Evolutionary conservation across 2,113 vertebrate species (phyloP), one percentile per base, ranked within the genome.

Genomic region (Gambusia holbrooki): DNA sequence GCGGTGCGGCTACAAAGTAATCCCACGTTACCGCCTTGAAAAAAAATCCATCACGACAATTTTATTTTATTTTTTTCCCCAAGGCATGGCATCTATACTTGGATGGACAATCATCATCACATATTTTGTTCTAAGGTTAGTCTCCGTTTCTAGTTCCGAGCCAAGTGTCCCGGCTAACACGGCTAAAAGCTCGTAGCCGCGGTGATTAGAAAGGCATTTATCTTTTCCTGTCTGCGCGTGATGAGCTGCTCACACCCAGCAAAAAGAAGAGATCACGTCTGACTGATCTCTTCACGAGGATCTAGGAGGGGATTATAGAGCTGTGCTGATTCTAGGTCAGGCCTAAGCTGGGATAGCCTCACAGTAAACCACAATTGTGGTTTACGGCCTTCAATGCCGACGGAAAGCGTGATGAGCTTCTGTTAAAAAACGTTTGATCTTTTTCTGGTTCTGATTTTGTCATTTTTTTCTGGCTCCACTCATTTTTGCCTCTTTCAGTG

Each of bases 251-350:
- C 83, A 62, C 70, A 89, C 90, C 87, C 79, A 87, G 89, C 87
- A 54, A 54, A 88, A 80, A 87, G 83, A 90, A 89, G 71, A 85
- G 88, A 87, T 90, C 84, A 83, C 81, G 88, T 87, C 81, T 80
- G 92, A 88, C 83, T 88, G 92, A n/a, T n/a, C n/a, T n/a, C n/a
- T n/a, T n/a, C n/a, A 85, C 83, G 87, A 88, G 84, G 81, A 76
- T 88, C 72, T 40, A 3, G 37, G 37, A 3, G 60, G 51, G 88
- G 87, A 88, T 92, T 90, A 87, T 62, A 76, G 72, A 62, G 72
- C 80, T 90, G 76, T 87, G 83, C 73, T 73, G 83, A 66, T 64
- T 82, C 72, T 72, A 74, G 88, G 92, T 91, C 89, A 90, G 51
- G 58, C 68, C 83, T 85, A 87, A 93, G 77, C 74, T 83, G 78